Conservation (phyloP, 1,140 invertebrate genomes). For the Solenopsis fugax region DNA sequence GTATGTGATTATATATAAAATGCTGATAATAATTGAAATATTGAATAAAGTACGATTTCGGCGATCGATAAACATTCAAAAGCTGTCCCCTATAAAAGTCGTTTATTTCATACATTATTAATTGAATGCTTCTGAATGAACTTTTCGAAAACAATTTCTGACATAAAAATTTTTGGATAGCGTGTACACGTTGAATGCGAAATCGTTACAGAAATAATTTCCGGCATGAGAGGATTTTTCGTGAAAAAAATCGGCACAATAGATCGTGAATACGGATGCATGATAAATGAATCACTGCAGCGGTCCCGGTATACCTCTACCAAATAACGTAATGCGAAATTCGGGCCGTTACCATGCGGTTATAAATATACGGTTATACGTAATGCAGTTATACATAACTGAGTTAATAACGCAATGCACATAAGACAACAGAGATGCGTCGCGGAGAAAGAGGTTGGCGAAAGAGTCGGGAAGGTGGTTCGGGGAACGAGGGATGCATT, state of each 20-base stretch:
- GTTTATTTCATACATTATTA: neutral
- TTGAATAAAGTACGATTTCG: no score
- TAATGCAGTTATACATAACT: conserved; percentile 12
- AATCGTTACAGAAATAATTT: conserved; percentile 25
- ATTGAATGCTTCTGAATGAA: neutral
- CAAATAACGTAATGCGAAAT: conserved; percentile 43
- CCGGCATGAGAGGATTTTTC: neutral
- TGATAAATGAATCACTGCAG: conserved; percentile 29
- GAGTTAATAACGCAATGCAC: conserved; percentile 44
- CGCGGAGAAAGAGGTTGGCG: neutral
- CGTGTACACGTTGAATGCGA: neutral
- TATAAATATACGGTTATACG: no score
- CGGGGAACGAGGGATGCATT: conserved; percentile 1
- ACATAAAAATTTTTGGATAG: neutral
- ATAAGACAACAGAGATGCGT: conserved; percentile 25
- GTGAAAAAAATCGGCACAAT: neutral
- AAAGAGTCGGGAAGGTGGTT: neutral
- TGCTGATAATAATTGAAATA: no score
- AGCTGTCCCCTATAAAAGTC: neutral
- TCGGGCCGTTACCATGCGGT: neutral
- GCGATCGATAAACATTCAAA: no score
- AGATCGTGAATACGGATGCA: neutral
- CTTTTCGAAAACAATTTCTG: neutral
- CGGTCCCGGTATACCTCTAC: neutral
- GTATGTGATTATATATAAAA: no score